Evolutionary conservation across 2,888 invertebrate genomes (phyloP).

Genomic region (Leptinotarsa rubiginosa): DNA sequence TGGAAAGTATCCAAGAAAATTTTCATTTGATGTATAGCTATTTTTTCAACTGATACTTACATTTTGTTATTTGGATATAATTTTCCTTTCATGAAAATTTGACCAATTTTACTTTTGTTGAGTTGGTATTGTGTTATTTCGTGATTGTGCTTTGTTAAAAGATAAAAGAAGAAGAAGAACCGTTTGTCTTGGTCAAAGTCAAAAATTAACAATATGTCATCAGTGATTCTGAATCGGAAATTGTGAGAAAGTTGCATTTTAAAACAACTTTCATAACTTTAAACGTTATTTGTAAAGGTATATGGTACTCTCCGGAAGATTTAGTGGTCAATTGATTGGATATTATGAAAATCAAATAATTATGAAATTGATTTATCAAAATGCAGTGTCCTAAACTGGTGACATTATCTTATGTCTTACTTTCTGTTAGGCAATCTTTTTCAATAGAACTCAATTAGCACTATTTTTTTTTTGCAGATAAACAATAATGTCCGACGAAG

Average conservation of each 20-base stretch:
- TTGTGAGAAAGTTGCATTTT: constrained; percentile 1
- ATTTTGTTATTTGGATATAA: no score
- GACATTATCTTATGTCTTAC: not conserved
- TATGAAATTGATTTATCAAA: not conserved
- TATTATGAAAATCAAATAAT: constrained; percentile 22
- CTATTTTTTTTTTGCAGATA: constrained; percentile 45
- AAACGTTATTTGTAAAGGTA: constrained; percentile 45
- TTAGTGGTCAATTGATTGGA: constrained; percentile 42
- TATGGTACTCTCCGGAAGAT: constrained; percentile 44
- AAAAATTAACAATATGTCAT: not conserved
- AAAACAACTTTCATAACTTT: constrained; percentile 1
- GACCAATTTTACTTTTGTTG: not conserved
- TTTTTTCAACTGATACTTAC: no score
- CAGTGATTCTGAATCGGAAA: not conserved
- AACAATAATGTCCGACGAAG: constrained; percentile 52
- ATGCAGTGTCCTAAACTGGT: constrained; percentile 2
- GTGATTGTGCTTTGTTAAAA: no score
- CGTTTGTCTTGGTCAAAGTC: not conserved
- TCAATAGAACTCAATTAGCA: constrained; percentile 15
- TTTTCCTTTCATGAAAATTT: no score
- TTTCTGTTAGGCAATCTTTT: constrained; percentile 22
- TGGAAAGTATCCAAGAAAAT: no score
- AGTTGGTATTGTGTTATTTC: not conserved
- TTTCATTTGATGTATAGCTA: no score
- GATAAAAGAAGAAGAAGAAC: not conserved